Base-by-base conservation (phyloP, 2,888 invertebrate genomes). In the Tanaodytes sp. region DNA sequence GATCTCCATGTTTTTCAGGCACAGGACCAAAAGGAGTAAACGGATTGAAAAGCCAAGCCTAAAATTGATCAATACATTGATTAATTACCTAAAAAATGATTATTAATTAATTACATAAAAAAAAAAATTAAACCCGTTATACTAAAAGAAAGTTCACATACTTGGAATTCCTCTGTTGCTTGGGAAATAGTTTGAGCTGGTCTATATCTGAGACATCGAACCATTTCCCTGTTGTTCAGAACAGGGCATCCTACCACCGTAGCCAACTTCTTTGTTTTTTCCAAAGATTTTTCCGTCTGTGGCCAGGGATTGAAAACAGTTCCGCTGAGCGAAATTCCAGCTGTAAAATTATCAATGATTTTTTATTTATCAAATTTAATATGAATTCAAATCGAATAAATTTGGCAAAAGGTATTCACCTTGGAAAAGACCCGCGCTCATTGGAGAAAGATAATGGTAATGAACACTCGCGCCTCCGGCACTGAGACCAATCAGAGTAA, bases 401-500 rank as follows among this genome's bases (percentile, higher is more conserved):
- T n/a, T n/a, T n/a, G n/a, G n/a, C n/a, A 23, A 23, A 23, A 16
- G 18, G 12, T 51, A 36, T 33, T 42, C 73, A 80, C 82, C 74
- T 45, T 70, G 77, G 72, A 82, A 81, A 27, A 86, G 85, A 87
- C 90, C 91, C 81, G 85, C 86, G 11, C 91, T 90, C 73, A 89
- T 77, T 0, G 90, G 89, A 0, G 91, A 90, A 11, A 93, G 75
- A 73, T 90, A 89, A 72, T 93, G 93, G 70, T 92, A 89, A 80
- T 93, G 92, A 0, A 91, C 91, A 74, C 92, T 91, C 2, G 90
- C 91, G 23, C 90, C 92, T 0, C 93, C 93, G 0, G 93, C 91
- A 2, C 93, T 92, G 77, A 89, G 87, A 1, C 93, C 93, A 0
- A 89, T 82, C 2, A 93, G 80, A 0, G 92, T 91, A 23, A 93